Conservation (phyloP, 2,888 invertebrate genomes). For the Muschampia plurimacula region DNA sequence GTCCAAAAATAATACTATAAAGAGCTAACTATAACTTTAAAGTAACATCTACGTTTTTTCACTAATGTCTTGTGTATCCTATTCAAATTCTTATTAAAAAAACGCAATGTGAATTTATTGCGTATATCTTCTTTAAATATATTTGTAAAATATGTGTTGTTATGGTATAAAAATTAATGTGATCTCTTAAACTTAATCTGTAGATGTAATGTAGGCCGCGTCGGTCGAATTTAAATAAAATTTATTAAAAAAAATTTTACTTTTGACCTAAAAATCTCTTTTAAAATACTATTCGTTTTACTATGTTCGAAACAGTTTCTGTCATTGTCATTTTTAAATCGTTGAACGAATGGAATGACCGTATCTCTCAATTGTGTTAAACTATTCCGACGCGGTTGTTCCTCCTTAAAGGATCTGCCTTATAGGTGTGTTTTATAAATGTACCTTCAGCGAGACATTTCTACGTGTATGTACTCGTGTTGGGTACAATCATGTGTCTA, state of each 20-base stretch:
- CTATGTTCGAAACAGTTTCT: not conserved
- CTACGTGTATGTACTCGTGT: conserved; percentile 45
- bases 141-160: conserved; percentile 19
- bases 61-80: not conserved
- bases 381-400: conserved; percentile 61
- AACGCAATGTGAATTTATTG: not conserved
- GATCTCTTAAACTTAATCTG: conserved; percentile 69
- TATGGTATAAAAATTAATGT: conserved; percentile 57
- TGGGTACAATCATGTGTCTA: conserved; percentile 54
- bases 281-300: not conserved
- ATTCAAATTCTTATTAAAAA: conserved; percentile 3
- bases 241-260: not conserved
- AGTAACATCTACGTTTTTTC: not conserved
- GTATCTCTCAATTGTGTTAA: no score
- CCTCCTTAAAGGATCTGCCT: conserved; percentile 80
- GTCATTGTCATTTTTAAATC: not conserved
- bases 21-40: not conserved
- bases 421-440: conserved; percentile 81
- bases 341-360: not conserved
- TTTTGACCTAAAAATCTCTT: not conserved
- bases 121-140: conserved; percentile 24
- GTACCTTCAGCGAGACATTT: conserved; percentile 66
- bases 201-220: conserved; percentile 67
- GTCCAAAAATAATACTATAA: not conserved
- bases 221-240: conserved; percentile 45